These are phyloP conservation scores for Quadroppia sp. DNA, from an alignment of 2,888 invertebrate species.

Conservation along the genomic window DNA sequence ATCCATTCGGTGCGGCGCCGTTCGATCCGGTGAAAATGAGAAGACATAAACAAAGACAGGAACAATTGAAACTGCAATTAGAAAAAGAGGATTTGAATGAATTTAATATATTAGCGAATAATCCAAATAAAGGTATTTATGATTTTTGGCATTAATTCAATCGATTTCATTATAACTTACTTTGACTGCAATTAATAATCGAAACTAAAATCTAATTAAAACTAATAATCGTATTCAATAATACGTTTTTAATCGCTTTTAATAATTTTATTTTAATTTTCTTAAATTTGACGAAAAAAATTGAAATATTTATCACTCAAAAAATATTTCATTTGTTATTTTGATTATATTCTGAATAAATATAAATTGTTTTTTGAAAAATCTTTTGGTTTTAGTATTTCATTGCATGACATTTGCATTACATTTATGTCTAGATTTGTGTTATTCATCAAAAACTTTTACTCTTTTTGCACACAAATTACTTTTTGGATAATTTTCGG, in stretches of 20 bases:
- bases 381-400: not conserved
- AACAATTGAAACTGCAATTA: conserved; percentile 15
- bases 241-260: too few species aligned
- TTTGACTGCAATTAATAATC: not conserved
- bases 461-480: not conserved
- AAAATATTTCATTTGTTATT: not conserved
- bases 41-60: conserved; percentile 25
- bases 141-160: conserved; percentile 43
- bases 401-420: not conserved
- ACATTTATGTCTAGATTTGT: not conserved
- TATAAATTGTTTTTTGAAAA: not conserved
- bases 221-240: too few species aligned
- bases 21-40: conserved; percentile 54
- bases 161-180: not conserved
- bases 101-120: conserved; percentile 14
- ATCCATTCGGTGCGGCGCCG: conserved; percentile 75
- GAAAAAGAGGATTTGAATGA: conserved; percentile 5
- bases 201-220: too few species aligned
- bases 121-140: conserved; percentile 35
- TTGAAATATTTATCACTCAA: not conserved
- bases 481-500: not conserved
- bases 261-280: too few species aligned
- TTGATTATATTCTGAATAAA: not conserved
- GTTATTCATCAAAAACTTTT: not conserved
- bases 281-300: too few species aligned